Conservation (phyloP, 2,113 vertebrate species). For the Micromys minutus region DNA sequence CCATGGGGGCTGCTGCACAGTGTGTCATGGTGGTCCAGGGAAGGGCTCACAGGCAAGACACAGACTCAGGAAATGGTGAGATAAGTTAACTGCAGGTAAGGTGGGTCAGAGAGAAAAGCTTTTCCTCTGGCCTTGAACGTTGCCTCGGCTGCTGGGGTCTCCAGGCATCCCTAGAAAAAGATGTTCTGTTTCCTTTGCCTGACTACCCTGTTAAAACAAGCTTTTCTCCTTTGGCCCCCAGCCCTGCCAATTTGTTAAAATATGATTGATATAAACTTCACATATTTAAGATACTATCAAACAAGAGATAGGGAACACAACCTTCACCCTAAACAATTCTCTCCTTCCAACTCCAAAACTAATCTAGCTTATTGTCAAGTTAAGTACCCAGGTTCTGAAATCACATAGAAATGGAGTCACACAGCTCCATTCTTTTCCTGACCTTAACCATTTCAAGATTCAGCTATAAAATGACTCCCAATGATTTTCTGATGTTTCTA, state of each 20-base stretch:
- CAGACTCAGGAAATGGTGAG: background rate
- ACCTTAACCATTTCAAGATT: background rate
- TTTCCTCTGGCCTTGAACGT: background rate
- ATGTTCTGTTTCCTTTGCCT: background rate
- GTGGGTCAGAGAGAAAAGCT: background rate
- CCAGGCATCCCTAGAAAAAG: background rate
- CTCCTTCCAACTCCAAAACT: background rate
- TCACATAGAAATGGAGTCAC: background rate
- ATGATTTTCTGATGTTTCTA: background rate
- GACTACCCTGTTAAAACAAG: background rate
- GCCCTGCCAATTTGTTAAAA: background rate
- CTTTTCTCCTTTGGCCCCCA: background rate
- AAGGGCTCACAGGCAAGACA: background rate
- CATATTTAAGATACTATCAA: background rate
- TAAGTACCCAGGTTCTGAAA: background rate
- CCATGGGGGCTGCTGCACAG: rapidly evolving
- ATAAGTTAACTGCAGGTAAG: background rate
- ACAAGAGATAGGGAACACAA: background rate
- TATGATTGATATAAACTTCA: background rate
- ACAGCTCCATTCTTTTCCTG: background rate
- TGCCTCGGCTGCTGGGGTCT: background rate
- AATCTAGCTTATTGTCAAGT: background rate
- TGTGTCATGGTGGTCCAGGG: background rate
- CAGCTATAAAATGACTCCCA: background rate
- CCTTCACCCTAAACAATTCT: background rate